These are phyloP conservation scores for Neogale vison DNA, from an alignment of 2,113 vertebrate genomes.

Conservation along the genomic window DNA sequence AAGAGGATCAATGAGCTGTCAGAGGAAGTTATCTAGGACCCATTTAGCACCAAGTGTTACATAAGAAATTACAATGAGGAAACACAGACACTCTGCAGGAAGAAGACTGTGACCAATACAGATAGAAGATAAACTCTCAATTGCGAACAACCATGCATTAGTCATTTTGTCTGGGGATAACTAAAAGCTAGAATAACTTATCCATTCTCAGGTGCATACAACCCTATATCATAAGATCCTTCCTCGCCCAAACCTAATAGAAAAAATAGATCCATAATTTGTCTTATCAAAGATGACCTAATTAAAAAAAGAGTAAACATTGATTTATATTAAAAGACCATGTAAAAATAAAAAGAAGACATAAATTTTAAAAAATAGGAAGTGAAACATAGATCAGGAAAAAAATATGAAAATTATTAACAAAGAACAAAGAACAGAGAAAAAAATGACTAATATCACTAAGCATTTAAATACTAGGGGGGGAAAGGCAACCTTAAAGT, in stretches of 20 bases:
- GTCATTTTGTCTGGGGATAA: background rate
- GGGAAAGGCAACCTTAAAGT: background rate
- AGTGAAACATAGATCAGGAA: background rate
- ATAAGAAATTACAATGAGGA: background rate
- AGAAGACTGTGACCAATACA: background rate
- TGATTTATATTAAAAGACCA: background rate
- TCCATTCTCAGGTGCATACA: background rate
- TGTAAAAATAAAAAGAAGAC: background rate
- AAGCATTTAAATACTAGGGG: background rate
- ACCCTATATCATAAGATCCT: background rate
- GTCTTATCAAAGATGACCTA: background rate
- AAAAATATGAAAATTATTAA: background rate
- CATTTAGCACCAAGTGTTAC: background rate
- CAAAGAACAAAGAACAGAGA: background rate
- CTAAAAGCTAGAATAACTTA: background rate
- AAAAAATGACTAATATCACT: background rate
- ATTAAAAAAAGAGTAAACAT: background rate
- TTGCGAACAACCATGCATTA: background rate
- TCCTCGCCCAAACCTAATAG: background rate
- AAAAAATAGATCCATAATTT: background rate
- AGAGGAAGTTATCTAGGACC: background rate
- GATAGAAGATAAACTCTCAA: background rate
- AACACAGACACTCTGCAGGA: background rate
- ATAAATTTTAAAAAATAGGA: background rate
- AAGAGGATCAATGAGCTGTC: background rate